Percentiles rank a stretch among this genome's conserved stretches.
Evolutionary conservation across 2,888 invertebrate genomes (phyloP).

Genomic region (Eupeodes luniger): DNA sequence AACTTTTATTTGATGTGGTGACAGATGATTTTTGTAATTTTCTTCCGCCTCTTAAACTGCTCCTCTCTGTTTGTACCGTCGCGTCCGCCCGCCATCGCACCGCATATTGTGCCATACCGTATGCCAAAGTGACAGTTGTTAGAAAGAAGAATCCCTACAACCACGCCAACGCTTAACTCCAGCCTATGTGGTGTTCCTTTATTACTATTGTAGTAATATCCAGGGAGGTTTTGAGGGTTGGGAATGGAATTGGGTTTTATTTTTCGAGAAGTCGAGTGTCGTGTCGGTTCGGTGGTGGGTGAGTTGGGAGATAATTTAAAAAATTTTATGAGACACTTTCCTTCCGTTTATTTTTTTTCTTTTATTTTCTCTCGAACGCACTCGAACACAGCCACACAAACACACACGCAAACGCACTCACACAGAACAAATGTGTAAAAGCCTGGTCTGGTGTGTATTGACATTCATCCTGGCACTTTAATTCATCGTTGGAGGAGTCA

Average conservation of each 20-base stretch:
- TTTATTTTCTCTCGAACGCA: conserved; percentile 25
- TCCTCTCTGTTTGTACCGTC: neutral
- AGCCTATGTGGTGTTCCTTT: conserved; percentile 31
- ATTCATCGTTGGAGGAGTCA: conserved; percentile 60
- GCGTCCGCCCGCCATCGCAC: neutral
- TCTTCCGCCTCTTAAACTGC: conserved; percentile 26
- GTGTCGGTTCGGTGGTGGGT: neutral
- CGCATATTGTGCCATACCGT: neutral
- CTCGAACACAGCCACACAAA: neutral
- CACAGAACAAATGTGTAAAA: conserved; percentile 6
- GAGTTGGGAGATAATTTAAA: conserved; percentile 57
- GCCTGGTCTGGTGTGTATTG: conserved; percentile 34
- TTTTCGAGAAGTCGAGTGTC: neutral
- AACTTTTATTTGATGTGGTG: conserved; percentile 76
- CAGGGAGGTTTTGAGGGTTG: neutral
- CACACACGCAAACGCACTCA: neutral
- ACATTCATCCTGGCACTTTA: conserved; percentile 64
- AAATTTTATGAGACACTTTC: conserved; percentile 63
- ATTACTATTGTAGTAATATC: conserved; percentile 12
- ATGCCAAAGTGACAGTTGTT: conserved; percentile 42
- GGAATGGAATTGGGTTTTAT: neutral
- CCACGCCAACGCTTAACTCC: neutral
- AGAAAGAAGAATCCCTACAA: conserved; percentile 46
- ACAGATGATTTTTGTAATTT: conserved; percentile 75
- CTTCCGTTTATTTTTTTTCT: conserved; percentile 46